Conservation (phyloP, 2,113 vertebrate species). For the Atherinomorus stipes region DNA sequence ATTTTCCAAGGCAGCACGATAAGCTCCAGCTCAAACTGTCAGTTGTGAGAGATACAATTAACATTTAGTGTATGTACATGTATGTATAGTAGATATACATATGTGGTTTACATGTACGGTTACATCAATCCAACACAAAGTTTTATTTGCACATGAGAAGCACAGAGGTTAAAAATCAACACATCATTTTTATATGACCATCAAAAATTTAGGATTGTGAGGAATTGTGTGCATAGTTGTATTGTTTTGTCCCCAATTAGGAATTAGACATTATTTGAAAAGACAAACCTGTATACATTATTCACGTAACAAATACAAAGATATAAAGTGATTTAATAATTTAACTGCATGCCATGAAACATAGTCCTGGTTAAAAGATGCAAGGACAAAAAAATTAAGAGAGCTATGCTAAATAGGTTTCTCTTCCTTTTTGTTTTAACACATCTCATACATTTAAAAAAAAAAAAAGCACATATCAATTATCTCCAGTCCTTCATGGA, state of each 20-base stretch:
- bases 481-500: neutral
- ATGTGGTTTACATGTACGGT: conserved; percentile 36
- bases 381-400: too few relatives aligned
- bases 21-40: conserved; percentile 56
- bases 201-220: too few relatives aligned
- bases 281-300: too few relatives aligned
- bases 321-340: neutral
- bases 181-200: neutral
- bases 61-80: conserved; percentile 18
- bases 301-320: neutral
- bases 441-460: conserved; percentile 15
- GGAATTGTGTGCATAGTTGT: too few relatives aligned
- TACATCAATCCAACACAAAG: conserved; percentile 34
- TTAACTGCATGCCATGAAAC: too few relatives aligned
- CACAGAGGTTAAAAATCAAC: neutral
- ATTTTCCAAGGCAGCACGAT: conserved; percentile 71
- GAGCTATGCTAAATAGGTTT: neutral
- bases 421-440: conserved; percentile 29
- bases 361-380: too few relatives aligned
- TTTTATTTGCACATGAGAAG: neutral
- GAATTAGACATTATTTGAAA: too few relatives aligned
- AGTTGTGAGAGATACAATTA: conserved; percentile 55
- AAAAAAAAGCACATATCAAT: conserved; percentile 17
- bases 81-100: conserved; percentile 3
- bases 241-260: too few relatives aligned